Evolutionary conservation across 1,140 invertebrate genomes (phyloP).

Genomic region (Pteromalus puparum): DNA sequence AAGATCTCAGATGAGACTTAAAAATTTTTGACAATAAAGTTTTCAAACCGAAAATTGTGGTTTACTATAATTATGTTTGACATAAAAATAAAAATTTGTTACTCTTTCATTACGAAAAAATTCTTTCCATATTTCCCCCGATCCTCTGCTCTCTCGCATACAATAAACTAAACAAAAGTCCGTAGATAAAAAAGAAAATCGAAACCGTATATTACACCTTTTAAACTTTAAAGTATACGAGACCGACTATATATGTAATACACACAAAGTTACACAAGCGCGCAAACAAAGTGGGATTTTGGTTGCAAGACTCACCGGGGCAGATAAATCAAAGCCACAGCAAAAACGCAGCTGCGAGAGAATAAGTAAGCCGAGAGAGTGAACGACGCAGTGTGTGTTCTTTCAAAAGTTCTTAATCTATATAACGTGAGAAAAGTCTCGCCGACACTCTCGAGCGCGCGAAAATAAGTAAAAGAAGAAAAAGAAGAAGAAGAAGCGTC

Average conservation of each 20-base stretch:
- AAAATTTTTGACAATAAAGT: no score
- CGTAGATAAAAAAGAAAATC: neutral
- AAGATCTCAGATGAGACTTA: no score
- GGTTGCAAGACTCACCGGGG: neutral
- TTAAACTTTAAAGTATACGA: neutral
- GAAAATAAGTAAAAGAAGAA: constrained; percentile 1
- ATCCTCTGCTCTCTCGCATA: no score
- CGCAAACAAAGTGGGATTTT: neutral
- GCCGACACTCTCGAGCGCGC: neutral
- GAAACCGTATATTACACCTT: neutral
- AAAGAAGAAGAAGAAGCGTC: no score
- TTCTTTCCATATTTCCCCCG: no score
- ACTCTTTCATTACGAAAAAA: no score
- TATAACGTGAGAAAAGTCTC: constrained; percentile 27
- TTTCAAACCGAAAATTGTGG: no score
- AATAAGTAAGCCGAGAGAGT: neutral
- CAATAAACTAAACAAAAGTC: no score
- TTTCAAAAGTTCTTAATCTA: constrained; percentile 38
- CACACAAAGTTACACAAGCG: neutral
- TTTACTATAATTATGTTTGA: no score
- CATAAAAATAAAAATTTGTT: no score
- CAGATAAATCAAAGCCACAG: constrained; percentile 1
- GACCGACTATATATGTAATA: neutral
- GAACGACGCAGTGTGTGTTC: neutral
- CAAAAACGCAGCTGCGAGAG: constrained; percentile 2